Conservation (phyloP, 2,797 vertebrate genomes). For the Gymnodraco acuticeps region DNA sequence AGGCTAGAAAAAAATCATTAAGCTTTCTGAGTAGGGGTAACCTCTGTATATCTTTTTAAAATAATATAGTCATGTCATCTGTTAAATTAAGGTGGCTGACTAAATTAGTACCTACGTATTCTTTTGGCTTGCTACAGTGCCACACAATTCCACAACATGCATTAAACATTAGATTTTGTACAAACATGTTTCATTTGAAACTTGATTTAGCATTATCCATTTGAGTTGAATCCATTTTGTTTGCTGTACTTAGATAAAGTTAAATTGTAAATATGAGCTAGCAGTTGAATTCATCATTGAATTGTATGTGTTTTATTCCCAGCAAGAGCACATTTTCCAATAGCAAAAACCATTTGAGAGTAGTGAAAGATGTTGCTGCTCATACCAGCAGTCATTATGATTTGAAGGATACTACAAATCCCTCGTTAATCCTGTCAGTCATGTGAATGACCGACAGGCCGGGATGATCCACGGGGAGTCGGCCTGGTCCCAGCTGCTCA, state of each 20-base stretch:
- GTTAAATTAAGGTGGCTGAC: background rate
- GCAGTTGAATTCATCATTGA: background rate
- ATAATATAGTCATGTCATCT: no score
- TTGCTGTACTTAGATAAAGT: background rate
- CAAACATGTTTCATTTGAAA: background rate
- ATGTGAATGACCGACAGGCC: conserved; percentile 57
- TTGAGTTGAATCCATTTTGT: background rate
- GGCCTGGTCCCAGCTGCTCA: conserved; percentile 56
- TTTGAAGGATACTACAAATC: conserved; percentile 64
- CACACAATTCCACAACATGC: background rate
- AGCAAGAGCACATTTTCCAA: background rate
- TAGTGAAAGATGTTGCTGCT: conserved; percentile 52
- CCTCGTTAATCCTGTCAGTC: conserved; percentile 66
- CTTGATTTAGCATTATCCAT: background rate
- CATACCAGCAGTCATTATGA: conserved; percentile 46
- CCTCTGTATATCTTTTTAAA: no score
- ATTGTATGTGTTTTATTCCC: background rate
- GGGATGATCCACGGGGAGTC: conserved; percentile 54
- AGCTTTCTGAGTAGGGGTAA: background rate
- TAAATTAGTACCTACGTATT: background rate
- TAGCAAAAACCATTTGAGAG: conserved; percentile 3
- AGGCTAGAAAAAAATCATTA: background rate
- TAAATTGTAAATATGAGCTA: background rate
- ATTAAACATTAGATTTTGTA: background rate
- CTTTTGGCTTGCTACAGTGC: background rate